phyloP scores from a whole-genome alignment of 2,113 vertebrate species.

The Takifugu flavidus region DNA sequence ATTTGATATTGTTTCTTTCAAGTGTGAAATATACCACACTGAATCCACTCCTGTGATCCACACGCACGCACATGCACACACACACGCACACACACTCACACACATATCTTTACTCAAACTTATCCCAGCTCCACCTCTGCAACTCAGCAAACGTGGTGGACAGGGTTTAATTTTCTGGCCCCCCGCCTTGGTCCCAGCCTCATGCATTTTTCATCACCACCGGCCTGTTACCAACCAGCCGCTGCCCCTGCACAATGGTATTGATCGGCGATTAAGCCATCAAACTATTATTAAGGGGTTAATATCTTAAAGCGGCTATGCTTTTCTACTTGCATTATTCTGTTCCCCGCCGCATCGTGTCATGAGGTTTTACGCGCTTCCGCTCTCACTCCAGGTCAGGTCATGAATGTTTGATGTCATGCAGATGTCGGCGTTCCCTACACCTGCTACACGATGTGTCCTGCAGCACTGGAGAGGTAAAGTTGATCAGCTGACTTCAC shows the following conservation, averaged over 20 bases:
- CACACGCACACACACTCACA: slow-evolving; percentile 20
- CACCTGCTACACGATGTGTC: slow-evolving; percentile 27
- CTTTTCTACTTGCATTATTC: slow-evolving; percentile 35
- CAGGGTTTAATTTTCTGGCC: slow-evolving; percentile 79
- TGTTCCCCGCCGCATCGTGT: neutral
- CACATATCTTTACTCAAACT: slow-evolving; percentile 39
- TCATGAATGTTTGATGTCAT: slow-evolving; percentile 67
- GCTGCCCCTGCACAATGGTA: slow-evolving; percentile 73
- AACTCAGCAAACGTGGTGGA: slow-evolving; percentile 77
- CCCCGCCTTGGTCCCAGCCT: slow-evolving; percentile 69
- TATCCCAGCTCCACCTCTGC: slow-evolving; percentile 67
- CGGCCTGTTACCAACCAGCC: slow-evolving; percentile 57
- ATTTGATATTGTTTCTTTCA: slow-evolving; percentile 56
- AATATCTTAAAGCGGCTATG: slow-evolving; percentile 72
- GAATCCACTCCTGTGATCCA: neutral
- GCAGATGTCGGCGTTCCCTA: slow-evolving; percentile 16
- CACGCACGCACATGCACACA: slow-evolving; percentile 13
- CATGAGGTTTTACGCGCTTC: slow-evolving; percentile 48
- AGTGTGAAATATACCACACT: slow-evolving; percentile 40
- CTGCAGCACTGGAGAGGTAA: slow-evolving; percentile 28
- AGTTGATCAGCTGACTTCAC: slow-evolving; percentile 56
- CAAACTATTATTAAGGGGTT: slow-evolving; percentile 82
- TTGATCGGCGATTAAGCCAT: slow-evolving; percentile 87
- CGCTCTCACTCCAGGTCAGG: slow-evolving; percentile 33
- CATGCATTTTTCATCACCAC: slow-evolving; percentile 84